Conservation (phyloP, 2,113 vertebrate genomes). For the Noturus placidus region DNA sequence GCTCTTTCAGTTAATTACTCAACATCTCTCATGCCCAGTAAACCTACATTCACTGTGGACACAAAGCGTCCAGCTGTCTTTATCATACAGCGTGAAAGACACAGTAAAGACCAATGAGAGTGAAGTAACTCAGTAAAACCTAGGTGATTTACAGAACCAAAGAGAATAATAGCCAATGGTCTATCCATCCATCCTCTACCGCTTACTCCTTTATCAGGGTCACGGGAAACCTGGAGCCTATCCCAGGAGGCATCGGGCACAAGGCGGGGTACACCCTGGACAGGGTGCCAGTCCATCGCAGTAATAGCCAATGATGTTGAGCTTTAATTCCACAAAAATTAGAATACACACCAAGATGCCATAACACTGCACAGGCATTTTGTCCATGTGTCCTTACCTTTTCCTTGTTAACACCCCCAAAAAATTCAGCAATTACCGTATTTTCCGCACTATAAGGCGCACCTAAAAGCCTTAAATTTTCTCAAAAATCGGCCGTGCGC, state of each 20-base stretch:
- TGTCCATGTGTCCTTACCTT: constrained; percentile 12
- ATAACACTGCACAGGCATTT: neutral
- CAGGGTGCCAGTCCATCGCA: no score
- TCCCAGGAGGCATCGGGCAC: no score
- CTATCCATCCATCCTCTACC: no score
- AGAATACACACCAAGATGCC: neutral
- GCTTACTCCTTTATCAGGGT: no score
- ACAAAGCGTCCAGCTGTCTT: constrained; percentile 8
- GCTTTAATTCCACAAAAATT: neutral
- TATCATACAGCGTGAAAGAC: constrained; percentile 14
- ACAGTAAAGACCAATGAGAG: neutral
- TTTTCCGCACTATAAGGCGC: no score
- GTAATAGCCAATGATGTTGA: neutral
- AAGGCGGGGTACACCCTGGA: no score
- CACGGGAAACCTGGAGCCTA: no score
- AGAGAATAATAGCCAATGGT: neutral
- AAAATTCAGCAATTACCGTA: neutral
- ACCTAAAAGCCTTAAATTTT: no score
- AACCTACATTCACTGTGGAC: constrained; percentile 8
- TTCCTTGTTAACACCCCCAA: neutral
- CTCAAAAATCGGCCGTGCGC: no score
- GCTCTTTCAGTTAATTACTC: constrained; percentile 51
- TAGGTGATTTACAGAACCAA: neutral
- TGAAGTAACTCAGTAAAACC: neutral
- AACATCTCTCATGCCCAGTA: constrained; percentile 16